Conservation (phyloP, 2,797 vertebrate species). For the Serranus cabrilla region DNA sequence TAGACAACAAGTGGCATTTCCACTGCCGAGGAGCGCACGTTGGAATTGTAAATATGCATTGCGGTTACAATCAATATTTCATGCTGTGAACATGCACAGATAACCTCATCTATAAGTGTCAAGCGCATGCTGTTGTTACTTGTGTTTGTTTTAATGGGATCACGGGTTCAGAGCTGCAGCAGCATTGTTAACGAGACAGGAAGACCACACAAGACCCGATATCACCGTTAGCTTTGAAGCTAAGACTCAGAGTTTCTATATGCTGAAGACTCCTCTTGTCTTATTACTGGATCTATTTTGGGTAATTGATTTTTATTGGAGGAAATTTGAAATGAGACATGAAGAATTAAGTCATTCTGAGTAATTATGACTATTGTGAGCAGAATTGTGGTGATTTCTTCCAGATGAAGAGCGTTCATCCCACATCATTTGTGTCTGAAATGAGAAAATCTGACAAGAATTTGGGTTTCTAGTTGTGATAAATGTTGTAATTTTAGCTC, state of each 20-base stretch:
- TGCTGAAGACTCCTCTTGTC: neutral
- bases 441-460: no score
- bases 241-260: neutral
- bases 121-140: constrained; percentile 12
- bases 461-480: neutral
- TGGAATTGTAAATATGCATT: constrained; percentile 27
- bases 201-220: constrained; percentile 1
- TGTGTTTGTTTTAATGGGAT: constrained; percentile 54
- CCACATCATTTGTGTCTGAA: no score
- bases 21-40: constrained; percentile 16
- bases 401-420: no score
- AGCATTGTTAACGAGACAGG: constrained; percentile 33
- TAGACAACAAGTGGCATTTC: constrained; percentile 52
- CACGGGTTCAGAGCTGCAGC: constrained; percentile 36
- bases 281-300: neutral
- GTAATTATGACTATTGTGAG: no score
- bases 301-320: no score
- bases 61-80: constrained; percentile 26
- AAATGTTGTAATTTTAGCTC: no score
- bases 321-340: no score
- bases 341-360: no score
- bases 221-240: neutral
- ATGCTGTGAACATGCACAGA: constrained; percentile 12
- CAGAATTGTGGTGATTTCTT: no score
- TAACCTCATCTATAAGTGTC: constrained; percentile 19